Evolutionary conservation across 92 coral and sea anemone species (phyloP).

Genomic region (Epizoanthus ramosus): DNA sequence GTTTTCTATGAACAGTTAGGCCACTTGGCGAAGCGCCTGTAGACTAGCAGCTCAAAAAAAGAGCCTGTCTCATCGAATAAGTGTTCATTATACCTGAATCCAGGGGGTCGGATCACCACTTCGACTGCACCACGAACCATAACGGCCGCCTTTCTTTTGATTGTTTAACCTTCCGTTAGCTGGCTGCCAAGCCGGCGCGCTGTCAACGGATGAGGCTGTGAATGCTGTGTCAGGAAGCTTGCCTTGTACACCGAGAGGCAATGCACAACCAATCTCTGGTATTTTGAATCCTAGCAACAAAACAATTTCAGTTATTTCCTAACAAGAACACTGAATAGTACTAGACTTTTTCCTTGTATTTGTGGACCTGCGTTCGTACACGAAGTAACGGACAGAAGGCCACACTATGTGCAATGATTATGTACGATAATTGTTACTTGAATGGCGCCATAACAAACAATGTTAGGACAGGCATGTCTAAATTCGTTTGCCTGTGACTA

Average conservation of each 20-base stretch:
- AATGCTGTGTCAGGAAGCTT: constrained; percentile 22
- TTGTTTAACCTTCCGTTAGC: constrained; percentile 20
- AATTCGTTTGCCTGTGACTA: no score
- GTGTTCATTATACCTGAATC: constrained; percentile 14
- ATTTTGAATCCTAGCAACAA: constrained; percentile 2
- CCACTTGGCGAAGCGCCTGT: no score
- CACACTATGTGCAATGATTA: no score
- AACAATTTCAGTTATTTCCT: neutral
- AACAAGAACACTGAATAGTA: neutral
- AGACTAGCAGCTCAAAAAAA: no score
- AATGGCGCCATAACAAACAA: no score
- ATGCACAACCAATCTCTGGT: constrained; percentile 28
- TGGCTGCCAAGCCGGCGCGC: neutral
- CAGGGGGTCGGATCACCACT: constrained; percentile 24
- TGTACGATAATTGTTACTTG: no score
- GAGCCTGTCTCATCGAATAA: no score
- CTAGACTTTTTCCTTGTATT: no score
- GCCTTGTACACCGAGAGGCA: constrained; percentile 38
- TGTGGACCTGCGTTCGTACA: no score
- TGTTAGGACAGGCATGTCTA: no score
- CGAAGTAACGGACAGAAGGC: no score
- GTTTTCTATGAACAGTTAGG: no score
- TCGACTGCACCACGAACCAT: constrained; percentile 36
- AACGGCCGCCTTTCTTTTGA: neutral
- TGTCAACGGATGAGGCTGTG: constrained; percentile 9